Evolutionary conservation across 2,113 vertebrate species (phyloP), one percentile per base, ranked within the genome.

Genomic region (Larimichthys polyactis): DNA sequence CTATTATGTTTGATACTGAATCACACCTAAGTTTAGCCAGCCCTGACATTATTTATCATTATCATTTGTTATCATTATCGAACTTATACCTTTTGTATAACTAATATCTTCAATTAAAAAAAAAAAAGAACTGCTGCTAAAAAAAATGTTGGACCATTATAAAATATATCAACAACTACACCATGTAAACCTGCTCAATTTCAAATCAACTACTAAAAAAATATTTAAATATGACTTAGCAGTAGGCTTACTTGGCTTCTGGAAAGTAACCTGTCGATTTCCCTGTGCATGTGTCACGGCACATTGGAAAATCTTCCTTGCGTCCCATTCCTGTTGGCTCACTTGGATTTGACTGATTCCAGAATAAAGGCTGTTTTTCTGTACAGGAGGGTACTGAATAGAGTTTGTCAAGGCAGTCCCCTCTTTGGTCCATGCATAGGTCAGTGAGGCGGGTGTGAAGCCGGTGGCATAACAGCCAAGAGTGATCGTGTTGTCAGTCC

Each of bases 381-480:
- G 49, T 0, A 91, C 51, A 0, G 82, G 0, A 0, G 93, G 93
- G 72, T 91, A 96, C 24, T 69, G 78, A 48, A 78, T 63, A 69
- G 81, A 8, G 12, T 74, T 32, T 0, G 0, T 11, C 77, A 76
- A 9, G 44, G 74, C 4, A 0, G 0, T 0, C 0, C 0, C 2
- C 8, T 0, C 71, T 58, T 90, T 15, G 0, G 0, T 80, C 96
- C 96, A 97, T 5, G 83, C 46, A 83, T 95, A 95, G 59, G 68
- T 82, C 76, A 95, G 1, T 0, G 75, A 0, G 1, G 46, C n/a
- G 2, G 96, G 95, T 15, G 93, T 48, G 85, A 95, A 96, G 83
- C 91, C 91, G 11, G 63, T 93, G 71, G 96, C 96, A 15, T 96
- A 66, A 67, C 96, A 96, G 63, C 94, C 96, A n/a, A 96, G 9